Conservation (phyloP, 2,888 invertebrate species). For the Amaurobius ferox region DNA sequence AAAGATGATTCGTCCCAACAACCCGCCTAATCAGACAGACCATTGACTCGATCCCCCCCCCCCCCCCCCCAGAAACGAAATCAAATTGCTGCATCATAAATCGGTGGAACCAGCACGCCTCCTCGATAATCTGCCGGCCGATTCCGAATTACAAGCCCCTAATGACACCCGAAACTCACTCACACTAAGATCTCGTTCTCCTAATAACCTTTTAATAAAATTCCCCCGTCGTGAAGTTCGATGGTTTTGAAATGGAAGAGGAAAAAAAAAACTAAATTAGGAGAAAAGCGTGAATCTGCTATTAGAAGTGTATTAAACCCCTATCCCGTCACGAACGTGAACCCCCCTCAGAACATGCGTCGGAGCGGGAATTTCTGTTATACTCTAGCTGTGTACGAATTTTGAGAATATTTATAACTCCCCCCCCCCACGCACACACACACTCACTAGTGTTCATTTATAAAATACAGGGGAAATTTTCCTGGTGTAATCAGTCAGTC, state of each 20-base stretch:
- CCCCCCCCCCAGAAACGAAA: background rate
- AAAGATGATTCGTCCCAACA: too few species aligned
- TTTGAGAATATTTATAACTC: too few species aligned
- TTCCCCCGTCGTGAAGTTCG: background rate
- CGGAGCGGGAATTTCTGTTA: too few species aligned
- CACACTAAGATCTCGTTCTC: background rate
- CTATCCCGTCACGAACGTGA: background rate
- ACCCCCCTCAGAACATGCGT: too few species aligned
- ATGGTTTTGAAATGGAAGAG: background rate
- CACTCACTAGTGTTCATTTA: too few species aligned
- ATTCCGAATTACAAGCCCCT: background rate
- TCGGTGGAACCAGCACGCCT: slow-evolving; percentile 1
- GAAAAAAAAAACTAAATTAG: too few species aligned
- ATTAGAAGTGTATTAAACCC: slow-evolving; percentile 13
- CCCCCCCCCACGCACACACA: too few species aligned
- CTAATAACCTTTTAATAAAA: slow-evolving; percentile 9
- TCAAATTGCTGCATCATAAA: background rate
- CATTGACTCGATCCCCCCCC: too few species aligned
- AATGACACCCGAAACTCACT: slow-evolving; percentile 3
- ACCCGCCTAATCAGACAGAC: too few species aligned
- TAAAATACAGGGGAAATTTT: too few species aligned
- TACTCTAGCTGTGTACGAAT: too few species aligned
- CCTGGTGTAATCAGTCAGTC: too few species aligned
- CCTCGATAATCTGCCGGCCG: background rate
- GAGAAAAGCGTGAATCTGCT: background rate